A percentile compares a stretch with the other conserved stretches of the same genome.
These are phyloP conservation scores for Leptinotarsa haldemani DNA, from an alignment of 2,888 invertebrate genomes.

Conservation along the genomic window DNA sequence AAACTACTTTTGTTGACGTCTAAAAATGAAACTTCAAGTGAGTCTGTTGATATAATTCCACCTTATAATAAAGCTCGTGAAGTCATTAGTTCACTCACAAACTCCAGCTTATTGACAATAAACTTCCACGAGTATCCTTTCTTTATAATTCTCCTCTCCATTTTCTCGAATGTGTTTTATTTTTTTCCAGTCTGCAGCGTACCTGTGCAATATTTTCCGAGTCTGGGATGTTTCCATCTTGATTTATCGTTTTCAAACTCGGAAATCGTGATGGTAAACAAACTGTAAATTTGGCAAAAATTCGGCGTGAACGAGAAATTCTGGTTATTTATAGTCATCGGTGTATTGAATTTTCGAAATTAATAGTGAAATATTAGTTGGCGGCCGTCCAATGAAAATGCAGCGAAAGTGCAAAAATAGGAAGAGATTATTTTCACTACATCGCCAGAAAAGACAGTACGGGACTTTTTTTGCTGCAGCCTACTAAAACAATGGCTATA, in stretches of 20 bases:
- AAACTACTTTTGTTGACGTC: not conserved
- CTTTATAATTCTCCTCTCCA: not conserved
- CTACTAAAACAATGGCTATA: not conserved
- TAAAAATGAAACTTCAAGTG: not conserved
- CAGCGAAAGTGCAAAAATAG: constrained; percentile 14
- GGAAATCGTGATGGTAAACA: constrained; percentile 24
- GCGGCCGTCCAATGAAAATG: constrained; percentile 17
- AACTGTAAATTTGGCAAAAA: constrained; percentile 26
- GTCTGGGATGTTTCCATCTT: constrained; percentile 1
- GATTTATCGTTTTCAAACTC: constrained; percentile 20
- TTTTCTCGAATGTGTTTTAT: not conserved
- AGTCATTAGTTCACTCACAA: not conserved
- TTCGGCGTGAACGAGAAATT: constrained; percentile 8
- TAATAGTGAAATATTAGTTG: constrained; percentile 26
- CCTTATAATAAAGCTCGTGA: not conserved
- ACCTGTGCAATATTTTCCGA: constrained; percentile 14
- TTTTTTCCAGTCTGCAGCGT: constrained; percentile 12
- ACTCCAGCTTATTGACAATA: not conserved
- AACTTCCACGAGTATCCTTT: constrained; percentile 2
- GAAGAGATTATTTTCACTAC: constrained; percentile 20
- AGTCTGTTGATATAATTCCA: not conserved
- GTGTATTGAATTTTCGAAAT: constrained; percentile 27
- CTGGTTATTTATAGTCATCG: constrained; percentile 24
- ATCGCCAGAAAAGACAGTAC: constrained; percentile 6
- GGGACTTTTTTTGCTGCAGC: not conserved